phyloP scores from a whole-genome alignment of 2,113 vertebrate genomes.

The Passer domesticus region DNA sequence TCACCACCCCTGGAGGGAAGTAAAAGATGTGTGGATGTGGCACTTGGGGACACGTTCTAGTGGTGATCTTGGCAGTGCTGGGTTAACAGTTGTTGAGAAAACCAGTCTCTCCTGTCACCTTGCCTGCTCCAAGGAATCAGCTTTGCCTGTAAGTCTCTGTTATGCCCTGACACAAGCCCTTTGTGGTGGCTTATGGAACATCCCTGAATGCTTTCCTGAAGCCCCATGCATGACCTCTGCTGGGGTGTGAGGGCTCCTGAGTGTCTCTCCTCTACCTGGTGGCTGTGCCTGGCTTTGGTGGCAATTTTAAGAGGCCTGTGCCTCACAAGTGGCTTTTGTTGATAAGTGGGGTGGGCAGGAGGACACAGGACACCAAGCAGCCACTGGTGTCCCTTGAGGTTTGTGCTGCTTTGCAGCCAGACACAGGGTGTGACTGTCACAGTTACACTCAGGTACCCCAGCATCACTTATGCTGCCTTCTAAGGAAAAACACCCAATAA shows the following conservation, averaged over 20 bases:
- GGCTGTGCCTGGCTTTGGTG: not conserved
- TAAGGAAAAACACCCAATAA: not conserved
- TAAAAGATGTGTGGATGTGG: not conserved
- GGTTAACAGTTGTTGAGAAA: not conserved
- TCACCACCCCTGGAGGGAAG: not conserved
- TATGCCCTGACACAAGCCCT: not conserved
- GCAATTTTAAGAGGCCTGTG: not conserved
- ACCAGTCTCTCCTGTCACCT: not conserved
- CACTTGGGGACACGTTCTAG: not conserved
- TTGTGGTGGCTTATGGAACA: not conserved
- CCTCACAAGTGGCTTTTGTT: fast-evolving
- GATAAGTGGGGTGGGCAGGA: not conserved
- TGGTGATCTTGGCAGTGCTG: not conserved
- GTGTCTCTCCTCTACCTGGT: not conserved
- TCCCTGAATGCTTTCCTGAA: not conserved
- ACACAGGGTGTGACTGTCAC: not conserved
- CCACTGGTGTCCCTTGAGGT: not conserved
- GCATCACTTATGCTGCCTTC: not conserved
- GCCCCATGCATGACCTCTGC: fast-evolving
- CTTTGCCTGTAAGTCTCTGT: not conserved
- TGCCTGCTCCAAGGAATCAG: not conserved
- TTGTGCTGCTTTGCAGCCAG: not conserved
- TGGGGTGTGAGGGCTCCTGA: not conserved
- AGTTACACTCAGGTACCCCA: not conserved
- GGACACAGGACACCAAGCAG: not conserved